Evolutionary conservation across 2,797 vertebrate genomes (phyloP).

Genomic region (Hypotaenidia okinawae): DNA sequence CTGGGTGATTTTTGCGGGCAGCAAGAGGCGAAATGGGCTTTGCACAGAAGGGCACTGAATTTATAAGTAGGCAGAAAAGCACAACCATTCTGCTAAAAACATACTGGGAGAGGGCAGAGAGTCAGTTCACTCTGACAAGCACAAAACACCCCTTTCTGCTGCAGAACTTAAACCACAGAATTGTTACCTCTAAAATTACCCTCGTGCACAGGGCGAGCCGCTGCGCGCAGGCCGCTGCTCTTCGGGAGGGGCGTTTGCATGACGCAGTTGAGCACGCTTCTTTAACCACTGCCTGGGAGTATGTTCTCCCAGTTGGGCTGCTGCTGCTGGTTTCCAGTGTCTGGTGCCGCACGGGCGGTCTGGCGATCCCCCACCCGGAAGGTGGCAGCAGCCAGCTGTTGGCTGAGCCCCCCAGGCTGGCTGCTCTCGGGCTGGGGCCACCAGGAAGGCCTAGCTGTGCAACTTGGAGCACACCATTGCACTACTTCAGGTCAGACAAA

Average conservation of each 20-base stretch:
- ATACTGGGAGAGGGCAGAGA: neutral
- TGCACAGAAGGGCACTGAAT: neutral
- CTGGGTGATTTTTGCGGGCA: neutral
- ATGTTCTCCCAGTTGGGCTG: fast-evolving
- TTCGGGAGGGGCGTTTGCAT: no score
- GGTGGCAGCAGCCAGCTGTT: conserved; percentile 36
- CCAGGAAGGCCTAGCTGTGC: neutral
- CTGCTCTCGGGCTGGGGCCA: neutral
- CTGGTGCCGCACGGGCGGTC: neutral
- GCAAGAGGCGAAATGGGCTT: neutral
- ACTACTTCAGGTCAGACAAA: neutral
- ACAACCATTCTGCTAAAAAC: neutral
- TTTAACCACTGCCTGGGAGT: fast-evolving
- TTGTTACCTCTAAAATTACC: no score
- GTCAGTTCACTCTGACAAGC: neutral
- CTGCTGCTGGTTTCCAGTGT: neutral
- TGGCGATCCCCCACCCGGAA: neutral
- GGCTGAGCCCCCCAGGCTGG: fast-evolving
- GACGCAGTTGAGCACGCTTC: neutral
- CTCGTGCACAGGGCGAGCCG: fast-evolving
- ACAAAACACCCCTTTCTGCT: neutral
- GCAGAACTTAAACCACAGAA: neutral
- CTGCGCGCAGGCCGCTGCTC: neutral
- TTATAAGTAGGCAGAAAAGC: neutral
- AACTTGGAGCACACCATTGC: neutral